These are phyloP conservation scores for Blera fallax DNA, from an alignment of 2,888 invertebrate species.

Conservation along the genomic window DNA sequence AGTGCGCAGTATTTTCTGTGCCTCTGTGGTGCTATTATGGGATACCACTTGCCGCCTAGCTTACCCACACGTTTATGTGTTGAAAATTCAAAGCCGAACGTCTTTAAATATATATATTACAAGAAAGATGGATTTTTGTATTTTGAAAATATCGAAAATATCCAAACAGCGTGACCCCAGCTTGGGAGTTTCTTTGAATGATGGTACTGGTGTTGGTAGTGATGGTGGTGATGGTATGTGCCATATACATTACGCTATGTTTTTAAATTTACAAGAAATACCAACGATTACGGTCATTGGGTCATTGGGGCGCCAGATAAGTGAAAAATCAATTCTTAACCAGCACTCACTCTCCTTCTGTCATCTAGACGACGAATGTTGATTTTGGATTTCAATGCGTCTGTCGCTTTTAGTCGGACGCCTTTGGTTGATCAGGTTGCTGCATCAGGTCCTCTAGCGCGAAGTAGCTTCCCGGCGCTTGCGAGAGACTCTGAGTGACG, in stretches of 20 bases:
- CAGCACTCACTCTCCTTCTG: not conserved
- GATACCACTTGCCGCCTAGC: constrained; percentile 19
- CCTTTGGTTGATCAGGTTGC: constrained; percentile 69
- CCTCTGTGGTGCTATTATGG: constrained; percentile 25
- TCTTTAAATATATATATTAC: constrained; percentile 47
- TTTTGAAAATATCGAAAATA: constrained; percentile 22
- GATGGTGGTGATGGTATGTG: not conserved
- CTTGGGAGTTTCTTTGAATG: not conserved
- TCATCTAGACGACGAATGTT: constrained; percentile 4
- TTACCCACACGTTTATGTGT: constrained; percentile 5
- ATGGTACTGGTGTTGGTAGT: constrained; percentile 1
- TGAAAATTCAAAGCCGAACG: constrained; percentile 34
- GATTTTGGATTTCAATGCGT: not conserved
- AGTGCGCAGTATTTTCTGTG: not conserved
- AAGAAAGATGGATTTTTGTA: constrained; percentile 28
- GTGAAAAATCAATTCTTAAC: not conserved
- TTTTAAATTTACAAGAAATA: constrained; percentile 50
- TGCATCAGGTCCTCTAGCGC: constrained; percentile 79
- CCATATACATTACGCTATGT: constrained; percentile 8
- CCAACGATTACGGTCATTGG: not conserved
- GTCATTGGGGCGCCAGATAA: constrained; percentile 18
- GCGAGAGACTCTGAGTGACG: constrained; percentile 74
- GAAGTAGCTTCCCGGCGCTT: constrained; percentile 76
- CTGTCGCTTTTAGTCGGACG: constrained; percentile 41
- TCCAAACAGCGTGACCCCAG: constrained; percentile 1